Evolutionary conservation across 2,113 vertebrate species (phyloP).

Genomic region (Lepus americanus): DNA sequence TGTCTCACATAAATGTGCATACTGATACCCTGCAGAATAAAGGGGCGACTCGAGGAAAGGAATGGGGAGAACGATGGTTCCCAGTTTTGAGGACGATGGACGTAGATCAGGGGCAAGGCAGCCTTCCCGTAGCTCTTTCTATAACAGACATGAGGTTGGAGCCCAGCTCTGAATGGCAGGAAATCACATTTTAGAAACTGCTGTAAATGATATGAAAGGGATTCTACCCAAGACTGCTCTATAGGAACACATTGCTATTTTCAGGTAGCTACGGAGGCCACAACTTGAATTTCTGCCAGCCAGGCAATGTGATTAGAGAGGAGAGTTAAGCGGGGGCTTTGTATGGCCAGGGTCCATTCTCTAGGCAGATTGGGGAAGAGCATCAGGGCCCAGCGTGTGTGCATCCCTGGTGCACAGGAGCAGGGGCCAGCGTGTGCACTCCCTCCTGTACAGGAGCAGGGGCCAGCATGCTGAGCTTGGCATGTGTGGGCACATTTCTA

Average conservation of each 20-base stretch:
- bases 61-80: background rate
- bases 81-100: rapidly evolving
- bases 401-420: rapidly evolving
- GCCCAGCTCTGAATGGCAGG: background rate
- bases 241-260: background rate
- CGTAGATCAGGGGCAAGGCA: no score
- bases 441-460: no score
- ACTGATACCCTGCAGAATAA: no score
- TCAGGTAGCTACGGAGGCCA: background rate
- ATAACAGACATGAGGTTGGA: background rate
- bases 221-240: background rate
- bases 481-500: rapidly evolving
- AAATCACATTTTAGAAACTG: background rate
- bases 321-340: background rate
- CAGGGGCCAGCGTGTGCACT: rapidly evolving
- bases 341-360: background rate
- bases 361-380: background rate
- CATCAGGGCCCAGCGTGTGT: no score
- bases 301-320: background rate
- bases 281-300: slow-evolving; percentile 1
- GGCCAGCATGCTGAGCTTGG: no score
- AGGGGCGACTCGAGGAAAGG: background rate
- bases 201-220: background rate
- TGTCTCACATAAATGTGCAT: background rate
- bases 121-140: no score